Evolutionary conservation across 2,113 vertebrate species (phyloP).

Genomic region (Nibea coibor): DNA sequence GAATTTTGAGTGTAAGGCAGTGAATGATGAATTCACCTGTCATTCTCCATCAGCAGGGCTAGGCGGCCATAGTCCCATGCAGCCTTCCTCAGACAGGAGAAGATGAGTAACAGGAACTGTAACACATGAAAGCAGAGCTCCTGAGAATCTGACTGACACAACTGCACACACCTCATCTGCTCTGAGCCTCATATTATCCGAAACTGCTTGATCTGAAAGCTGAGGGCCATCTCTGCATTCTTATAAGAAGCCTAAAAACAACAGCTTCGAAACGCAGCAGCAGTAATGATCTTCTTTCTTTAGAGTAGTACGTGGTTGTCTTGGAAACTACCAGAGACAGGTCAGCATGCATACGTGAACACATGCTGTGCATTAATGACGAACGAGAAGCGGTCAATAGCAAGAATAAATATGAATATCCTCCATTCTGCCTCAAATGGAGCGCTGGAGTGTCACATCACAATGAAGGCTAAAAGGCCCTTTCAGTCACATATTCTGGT

Average conservation of each 20-base stretch:
- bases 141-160: neutral
- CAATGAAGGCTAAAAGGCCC: neutral
- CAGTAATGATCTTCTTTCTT: conserved; percentile 60
- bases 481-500: neutral
- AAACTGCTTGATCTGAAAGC: conserved; percentile 18
- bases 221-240: neutral
- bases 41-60: conserved; percentile 94
- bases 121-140: conserved; percentile 48
- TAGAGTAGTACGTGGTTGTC: conserved; percentile 78
- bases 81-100: conserved; percentile 96
- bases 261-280: conserved; percentile 42
- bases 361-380: conserved; percentile 59
- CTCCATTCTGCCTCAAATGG: conserved; percentile 21
- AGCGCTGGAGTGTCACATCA: neutral
- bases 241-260: conserved; percentile 8
- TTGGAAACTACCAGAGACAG: conserved; percentile 82
- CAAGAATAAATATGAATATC: conserved; percentile 40
- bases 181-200: neutral
- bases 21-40: conserved; percentile 84
- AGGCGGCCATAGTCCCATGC: conserved; percentile 98
- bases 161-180: conserved; percentile 7
- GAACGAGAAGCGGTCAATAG: conserved; percentile 49
- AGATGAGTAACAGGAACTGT: conserved; percentile 91
- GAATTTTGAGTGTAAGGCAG: neutral
- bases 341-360: conserved; percentile 61